These are phyloP conservation scores for Euleptes europaea DNA, from an alignment of 2,113 vertebrate genomes.

Conservation along the genomic window DNA sequence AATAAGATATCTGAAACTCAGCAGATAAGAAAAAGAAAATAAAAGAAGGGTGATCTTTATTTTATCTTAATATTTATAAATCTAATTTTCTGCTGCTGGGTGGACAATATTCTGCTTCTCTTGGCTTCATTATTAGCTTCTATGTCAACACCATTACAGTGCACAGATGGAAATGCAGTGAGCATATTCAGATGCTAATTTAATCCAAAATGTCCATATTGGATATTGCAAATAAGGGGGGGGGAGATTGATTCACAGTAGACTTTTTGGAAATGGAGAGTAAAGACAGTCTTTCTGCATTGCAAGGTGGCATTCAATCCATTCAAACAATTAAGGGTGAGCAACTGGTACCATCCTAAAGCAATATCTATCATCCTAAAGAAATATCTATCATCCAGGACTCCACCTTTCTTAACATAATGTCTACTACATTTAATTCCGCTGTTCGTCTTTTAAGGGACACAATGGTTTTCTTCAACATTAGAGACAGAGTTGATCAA, in stretches of 20 bases:
- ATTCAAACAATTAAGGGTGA: neutral
- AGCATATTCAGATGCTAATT: neutral
- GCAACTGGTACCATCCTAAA: neutral
- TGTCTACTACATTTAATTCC: no score
- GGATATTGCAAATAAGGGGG: neutral
- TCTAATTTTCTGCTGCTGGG: conserved; percentile 25
- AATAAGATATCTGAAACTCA: conserved; percentile 32
- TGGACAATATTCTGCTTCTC: neutral
- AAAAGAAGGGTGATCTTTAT: conserved; percentile 36
- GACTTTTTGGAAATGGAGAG: neutral
- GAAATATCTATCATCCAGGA: neutral
- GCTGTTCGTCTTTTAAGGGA: no score
- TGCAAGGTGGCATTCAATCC: neutral
- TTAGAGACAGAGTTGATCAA: no score
- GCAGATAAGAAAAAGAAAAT: conserved; percentile 19
- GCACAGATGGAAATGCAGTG: neutral
- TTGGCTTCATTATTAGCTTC: neutral
- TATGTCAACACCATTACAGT: conserved; percentile 21
- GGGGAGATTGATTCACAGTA: neutral
- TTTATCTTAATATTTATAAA: conserved; percentile 57
- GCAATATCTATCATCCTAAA: no score
- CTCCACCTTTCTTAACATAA: no score
- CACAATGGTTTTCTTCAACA: no score
- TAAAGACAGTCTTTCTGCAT: neutral
- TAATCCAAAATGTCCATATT: neutral